Percentiles rank a stretch among this genome's conserved stretches.
These are phyloP conservation scores for Pseudanteris insignis DNA, from an alignment of 2,888 invertebrate species.

Conservation along the genomic window DNA sequence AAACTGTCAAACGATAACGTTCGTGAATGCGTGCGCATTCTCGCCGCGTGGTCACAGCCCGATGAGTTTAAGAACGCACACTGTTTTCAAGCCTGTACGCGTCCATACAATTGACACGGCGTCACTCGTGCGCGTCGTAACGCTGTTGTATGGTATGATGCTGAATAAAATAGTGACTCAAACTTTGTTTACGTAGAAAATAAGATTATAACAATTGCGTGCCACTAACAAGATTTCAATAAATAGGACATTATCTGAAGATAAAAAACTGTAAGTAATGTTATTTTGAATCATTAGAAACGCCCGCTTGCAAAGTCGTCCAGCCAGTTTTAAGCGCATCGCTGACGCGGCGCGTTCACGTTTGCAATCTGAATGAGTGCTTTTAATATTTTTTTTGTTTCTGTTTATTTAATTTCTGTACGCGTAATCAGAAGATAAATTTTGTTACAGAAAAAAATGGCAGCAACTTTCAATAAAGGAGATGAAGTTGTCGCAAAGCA, in stretches of 20 bases:
- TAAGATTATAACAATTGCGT: too few species aligned
- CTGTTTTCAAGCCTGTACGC: conserved; percentile 10
- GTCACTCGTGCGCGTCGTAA: conserved; percentile 43
- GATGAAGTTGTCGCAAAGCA: conserved; percentile 58
- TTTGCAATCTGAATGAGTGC: conserved; percentile 3
- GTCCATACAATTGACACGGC: too few species aligned
- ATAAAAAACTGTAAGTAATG: conserved; percentile 6
- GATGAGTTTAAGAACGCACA: conserved; percentile 40
- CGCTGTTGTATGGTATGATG: conserved; percentile 31
- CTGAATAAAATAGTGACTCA: conserved; percentile 22
- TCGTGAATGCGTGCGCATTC: conserved; percentile 23
- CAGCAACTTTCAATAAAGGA: conserved; percentile 55
- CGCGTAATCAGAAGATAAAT: conserved; percentile 4
- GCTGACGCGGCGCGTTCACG: conserved; percentile 8
- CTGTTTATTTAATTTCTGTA: conserved; percentile 11
- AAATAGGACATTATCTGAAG: too few species aligned
- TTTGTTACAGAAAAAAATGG: conserved; percentile 18
- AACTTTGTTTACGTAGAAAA: conserved; percentile 6
- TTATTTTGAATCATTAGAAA: too few species aligned
- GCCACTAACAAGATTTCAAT: too few species aligned
- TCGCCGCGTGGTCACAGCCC: conserved; percentile 45
- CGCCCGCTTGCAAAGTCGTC: conserved; percentile 7
- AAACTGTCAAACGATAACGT: too few species aligned
- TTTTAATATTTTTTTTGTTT: not conserved
- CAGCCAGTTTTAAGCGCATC: conserved; percentile 21